Evolutionary conservation across 2,113 vertebrate genomes (phyloP), one percentile per base, ranked within the genome.

Genomic region (Melanerpes aurifrons): DNA sequence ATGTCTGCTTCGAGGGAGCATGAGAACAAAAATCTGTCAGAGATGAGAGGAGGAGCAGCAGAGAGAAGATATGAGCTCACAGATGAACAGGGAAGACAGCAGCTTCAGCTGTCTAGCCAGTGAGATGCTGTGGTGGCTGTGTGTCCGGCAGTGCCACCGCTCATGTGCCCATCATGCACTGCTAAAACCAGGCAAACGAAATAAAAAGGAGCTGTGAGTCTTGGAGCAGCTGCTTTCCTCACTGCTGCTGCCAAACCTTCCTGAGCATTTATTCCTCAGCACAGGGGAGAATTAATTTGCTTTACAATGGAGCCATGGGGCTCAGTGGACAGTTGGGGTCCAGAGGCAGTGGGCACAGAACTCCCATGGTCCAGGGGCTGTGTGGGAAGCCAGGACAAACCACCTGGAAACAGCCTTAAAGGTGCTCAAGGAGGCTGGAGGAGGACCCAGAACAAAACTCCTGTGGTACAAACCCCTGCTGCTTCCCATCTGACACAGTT

Each of bases 161-260:
- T 84, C 83, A 5, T 4, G 4, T 21, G 74, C 6, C 59, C 18
- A 0, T 91, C 90, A 21, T 75, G 37, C 0, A 40, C 82, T 63
- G 90, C 87, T 87, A 17, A 92, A 91, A 54, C 29, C 85, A 9
- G 68, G 59, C 53, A 50, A n/a, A 85, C 0, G 32, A 14, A 82
- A 85, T 59, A 2, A 73, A 82, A 92, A 76, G 54, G 32, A 80
- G 32, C 76, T 68, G 66, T 26, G 93, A 86, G 86, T 1, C 57
- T 21, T 14, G 68, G 75, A 95, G 93, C 94, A 95, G 94, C 94
- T 94, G 96, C 94, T 94, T 59, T 29, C 24, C 92, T 61, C 43
- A 1, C 45, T 12, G 81, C 83, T 0, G 3, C 87, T 93, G 94
- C 94, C 96, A 96, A 94, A 40, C 10, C 82, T 82, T 26, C 58